Evolutionary conservation across 2,888 invertebrate species (phyloP), one percentile per base, ranked within the genome.

Genomic region (Rotaria socialis): DNA sequence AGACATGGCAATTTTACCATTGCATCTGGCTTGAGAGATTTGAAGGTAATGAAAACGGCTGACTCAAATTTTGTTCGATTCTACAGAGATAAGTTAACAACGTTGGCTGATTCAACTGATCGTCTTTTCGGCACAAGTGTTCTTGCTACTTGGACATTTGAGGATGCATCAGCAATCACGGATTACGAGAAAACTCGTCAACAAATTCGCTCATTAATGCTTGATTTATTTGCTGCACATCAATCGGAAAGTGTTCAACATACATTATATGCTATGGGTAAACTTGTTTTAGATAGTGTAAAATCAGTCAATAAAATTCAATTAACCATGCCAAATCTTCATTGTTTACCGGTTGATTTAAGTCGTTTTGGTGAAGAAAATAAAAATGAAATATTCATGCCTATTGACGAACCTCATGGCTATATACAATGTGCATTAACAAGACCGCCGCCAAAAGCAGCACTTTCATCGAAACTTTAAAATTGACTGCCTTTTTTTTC

Each of bases 1-100:
- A 27, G 67, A 67, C 67, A 67, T 41, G 67, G 67, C 16, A 2
- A 35, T 14, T 67, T 41, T 35, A 35, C 92, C 86, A 93, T 94
- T 84, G 93, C 93, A 86, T 94, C 94, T 16, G 94, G 95, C 16
- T 91, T 95, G 86, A 94, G 93, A 88, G 94, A 93, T 43, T 92
- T 95, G 43, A 92, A 94, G 74, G 94, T 95, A 0, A 91, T 95
- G 88, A 95, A 95, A 91, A 95, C 95, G 0, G 95, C 95, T 0
- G 94, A 95, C 90, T 95, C 95, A 0, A 93, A 94, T 0, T 95
- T 95, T 89, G 94, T 93, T 5, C 94, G 95, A 90, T 95, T 95
- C 89, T 93, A 94, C 43, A 93, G 94, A 89, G 95, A 95, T 89
- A 95, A 94, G 89, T 95, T 94, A 90, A 93, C 94, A 50, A 94